Percentiles rank a stretch among this genome's conserved stretches.
Conservation (phyloP, 2,797 vertebrate species). For the Enoplosus armatus region DNA sequence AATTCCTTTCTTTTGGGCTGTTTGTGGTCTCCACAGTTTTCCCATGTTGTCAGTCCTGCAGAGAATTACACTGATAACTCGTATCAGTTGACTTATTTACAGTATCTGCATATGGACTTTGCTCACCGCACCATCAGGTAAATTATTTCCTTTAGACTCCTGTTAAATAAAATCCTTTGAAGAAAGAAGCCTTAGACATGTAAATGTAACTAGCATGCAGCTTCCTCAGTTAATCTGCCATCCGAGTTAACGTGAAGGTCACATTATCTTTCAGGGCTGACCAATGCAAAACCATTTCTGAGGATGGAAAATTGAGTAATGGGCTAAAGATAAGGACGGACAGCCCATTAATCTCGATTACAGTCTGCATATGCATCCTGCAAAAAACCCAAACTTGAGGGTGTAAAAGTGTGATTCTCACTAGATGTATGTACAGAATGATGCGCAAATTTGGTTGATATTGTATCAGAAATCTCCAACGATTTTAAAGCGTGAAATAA, state of each 20-base stretch:
- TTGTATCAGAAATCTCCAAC: background rate
- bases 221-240: slow-evolving; percentile 24
- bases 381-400: background rate
- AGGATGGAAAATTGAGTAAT: slow-evolving; percentile 49
- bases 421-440: background rate
- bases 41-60: background rate
- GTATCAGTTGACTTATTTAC: slow-evolving; percentile 18
- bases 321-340: slow-evolving; percentile 39
- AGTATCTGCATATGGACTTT: slow-evolving; percentile 32
- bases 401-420: background rate
- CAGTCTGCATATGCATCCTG: slow-evolving; percentile 4
- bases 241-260: slow-evolving; percentile 62
- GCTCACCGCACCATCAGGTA: slow-evolving; percentile 2
- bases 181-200: background rate
- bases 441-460: background rate
- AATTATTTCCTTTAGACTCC: slow-evolving; percentile 21
- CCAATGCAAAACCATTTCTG: slow-evolving; percentile 52
- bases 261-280: slow-evolving; percentile 50
- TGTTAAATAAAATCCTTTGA: slow-evolving; percentile 6
- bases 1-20: background rate
- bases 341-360: slow-evolving; percentile 58
- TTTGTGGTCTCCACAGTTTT: background rate
- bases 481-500: background rate
- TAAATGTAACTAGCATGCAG: slow-evolving; percentile 1
- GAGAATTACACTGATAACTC: background rate